Evolutionary conservation across 1,140 invertebrate species (phyloP).

Genomic region (Zaprionus lachaisei): DNA sequence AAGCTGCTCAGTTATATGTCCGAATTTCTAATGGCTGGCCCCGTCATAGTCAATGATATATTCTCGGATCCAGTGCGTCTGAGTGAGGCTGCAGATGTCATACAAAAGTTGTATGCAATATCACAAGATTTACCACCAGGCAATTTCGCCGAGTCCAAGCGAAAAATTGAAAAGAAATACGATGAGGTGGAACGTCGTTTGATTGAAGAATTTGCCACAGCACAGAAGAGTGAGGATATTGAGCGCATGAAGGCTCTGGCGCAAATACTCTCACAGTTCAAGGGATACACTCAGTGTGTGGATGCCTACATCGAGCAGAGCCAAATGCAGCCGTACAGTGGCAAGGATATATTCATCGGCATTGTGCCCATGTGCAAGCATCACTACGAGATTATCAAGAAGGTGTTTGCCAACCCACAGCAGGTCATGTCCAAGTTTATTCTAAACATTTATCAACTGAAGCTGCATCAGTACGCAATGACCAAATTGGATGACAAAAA

Average conservation of each 20-base stretch:
- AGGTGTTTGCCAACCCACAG: conserved; percentile 98
- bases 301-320: conserved; percentile 99
- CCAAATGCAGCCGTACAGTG: conserved; percentile 90
- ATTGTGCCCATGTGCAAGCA: conserved; percentile 95
- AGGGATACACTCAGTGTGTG: conserved; percentile 97
- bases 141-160: conserved; percentile 95
- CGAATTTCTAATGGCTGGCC: conserved; percentile 95
- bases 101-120: conserved; percentile 98
- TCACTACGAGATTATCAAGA: conserved; percentile 94
- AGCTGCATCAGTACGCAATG: conserved; percentile 94
- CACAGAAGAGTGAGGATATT: conserved; percentile 93
- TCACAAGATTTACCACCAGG: conserved; percentile 95
- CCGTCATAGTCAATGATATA: conserved; percentile 91
- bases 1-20: conserved; percentile 97
- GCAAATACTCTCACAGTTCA: conserved; percentile 96
- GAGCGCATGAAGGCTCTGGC: conserved; percentile 97
- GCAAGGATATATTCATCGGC: conserved; percentile 95
- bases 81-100: conserved; percentile 98
- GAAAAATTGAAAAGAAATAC: conserved; percentile 97
- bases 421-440: conserved; percentile 99
- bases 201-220: conserved; percentile 97
- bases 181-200: conserved; percentile 96
- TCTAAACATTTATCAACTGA: conserved; percentile 97
- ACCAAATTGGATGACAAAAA: conserved; percentile 90
- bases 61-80: conserved; percentile 95